phyloP scores from a whole-genome alignment of 2,113 vertebrate genomes.

The Gobio gobio region DNA sequence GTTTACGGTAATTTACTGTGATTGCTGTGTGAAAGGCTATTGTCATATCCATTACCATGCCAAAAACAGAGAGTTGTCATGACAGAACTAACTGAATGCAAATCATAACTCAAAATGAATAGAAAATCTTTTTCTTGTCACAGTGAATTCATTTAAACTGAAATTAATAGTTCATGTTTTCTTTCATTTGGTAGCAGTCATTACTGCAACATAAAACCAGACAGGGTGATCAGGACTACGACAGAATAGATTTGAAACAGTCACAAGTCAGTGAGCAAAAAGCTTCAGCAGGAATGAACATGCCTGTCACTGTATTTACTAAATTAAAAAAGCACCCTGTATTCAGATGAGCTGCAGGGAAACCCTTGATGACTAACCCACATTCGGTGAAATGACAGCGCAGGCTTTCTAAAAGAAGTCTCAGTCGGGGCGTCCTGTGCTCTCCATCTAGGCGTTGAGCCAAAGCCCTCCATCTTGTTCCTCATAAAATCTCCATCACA shows the following conservation, averaged over 20 bases:
- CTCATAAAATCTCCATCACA: slow-evolving; percentile 33
- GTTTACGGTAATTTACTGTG: no score
- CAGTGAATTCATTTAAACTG: no score
- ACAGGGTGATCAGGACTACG: no score
- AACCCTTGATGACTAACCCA: slow-evolving; percentile 22
- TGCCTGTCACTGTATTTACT: not conserved
- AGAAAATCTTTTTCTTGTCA: no score
- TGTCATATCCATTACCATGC: no score
- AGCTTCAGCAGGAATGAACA: not conserved
- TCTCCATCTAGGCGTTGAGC: slow-evolving; percentile 6
- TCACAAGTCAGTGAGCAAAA: not conserved
- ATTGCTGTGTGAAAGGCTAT: not conserved
- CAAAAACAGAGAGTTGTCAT: no score
- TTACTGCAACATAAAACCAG: no score
- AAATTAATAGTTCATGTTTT: no score
- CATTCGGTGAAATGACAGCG: not conserved
- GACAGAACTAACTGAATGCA: no score
- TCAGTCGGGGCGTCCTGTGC: not conserved
- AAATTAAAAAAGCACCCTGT: not conserved
- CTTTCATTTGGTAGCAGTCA: no score
- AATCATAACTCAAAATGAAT: no score
- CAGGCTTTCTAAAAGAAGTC: slow-evolving; percentile 2
- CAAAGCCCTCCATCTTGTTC: slow-evolving; percentile 4
- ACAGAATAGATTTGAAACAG: not conserved
- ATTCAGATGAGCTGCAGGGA: slow-evolving; percentile 3